Percentiles rank a stretch among this genome's conserved stretches.
Evolutionary conservation across 2,113 vertebrate species (phyloP).

Genomic region (Callocephalon fimbriatum): DNA sequence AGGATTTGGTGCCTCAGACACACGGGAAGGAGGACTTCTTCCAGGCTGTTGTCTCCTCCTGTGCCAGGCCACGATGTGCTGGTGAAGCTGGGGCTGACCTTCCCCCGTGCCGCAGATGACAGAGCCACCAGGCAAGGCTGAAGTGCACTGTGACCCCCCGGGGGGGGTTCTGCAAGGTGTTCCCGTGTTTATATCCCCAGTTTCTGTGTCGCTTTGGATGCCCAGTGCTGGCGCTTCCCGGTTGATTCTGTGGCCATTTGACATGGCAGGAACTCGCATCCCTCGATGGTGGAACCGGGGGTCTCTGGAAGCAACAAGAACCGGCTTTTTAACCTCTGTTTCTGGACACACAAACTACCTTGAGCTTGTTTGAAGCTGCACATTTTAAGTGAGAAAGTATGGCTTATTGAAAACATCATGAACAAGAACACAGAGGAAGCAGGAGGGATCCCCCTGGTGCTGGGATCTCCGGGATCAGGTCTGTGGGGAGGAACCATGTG

Average conservation of each 20-base stretch:
- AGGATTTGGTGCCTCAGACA: not conserved
- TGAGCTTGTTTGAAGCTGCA: not conserved
- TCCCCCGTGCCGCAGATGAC: accelerated
- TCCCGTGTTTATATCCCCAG: not conserved
- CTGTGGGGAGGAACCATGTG: accelerated
- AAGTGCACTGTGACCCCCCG: not conserved
- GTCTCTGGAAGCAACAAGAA: not conserved
- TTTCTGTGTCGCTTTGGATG: accelerated
- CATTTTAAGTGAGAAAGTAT: accelerated
- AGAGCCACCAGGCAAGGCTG: accelerated
- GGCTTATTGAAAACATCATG: accelerated
- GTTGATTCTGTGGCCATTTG: not conserved
- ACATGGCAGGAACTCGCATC: not conserved
- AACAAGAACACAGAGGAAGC: not conserved
- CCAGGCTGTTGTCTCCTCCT: not conserved
- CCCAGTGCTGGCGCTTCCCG: accelerated
- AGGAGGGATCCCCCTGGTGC: no score
- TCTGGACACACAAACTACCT: not conserved
- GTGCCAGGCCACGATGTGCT: not conserved
- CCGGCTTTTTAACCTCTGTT: accelerated
- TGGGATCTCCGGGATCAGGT: not conserved
- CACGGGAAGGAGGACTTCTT: no score
- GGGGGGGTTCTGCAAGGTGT: accelerated
- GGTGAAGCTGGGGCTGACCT: not conserved
- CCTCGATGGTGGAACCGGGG: accelerated